Evolutionary conservation across 1,140 invertebrate genomes (phyloP).

Genomic region (Scaptomyza graminum): DNA sequence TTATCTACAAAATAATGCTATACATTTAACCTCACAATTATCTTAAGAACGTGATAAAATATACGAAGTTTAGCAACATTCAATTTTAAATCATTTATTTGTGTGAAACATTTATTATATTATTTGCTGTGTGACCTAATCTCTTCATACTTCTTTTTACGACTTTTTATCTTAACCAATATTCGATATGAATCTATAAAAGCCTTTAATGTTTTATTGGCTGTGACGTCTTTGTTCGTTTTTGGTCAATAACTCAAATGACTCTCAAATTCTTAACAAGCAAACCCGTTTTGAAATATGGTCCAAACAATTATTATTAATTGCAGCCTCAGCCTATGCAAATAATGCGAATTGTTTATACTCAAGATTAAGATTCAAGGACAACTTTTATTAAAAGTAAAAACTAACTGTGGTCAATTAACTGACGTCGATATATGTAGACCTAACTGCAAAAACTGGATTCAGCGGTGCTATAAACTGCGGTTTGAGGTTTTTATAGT

Average conservation of each 20-base stretch:
- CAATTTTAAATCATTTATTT: too few relatives aligned
- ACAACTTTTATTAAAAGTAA: constrained; percentile 12
- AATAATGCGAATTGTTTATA: constrained; percentile 32
- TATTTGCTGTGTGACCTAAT: too few relatives aligned
- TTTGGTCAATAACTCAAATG: constrained; percentile 6
- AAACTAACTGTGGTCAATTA: not conserved
- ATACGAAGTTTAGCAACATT: too few relatives aligned
- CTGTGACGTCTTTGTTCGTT: constrained; percentile 6
- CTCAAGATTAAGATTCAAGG: constrained; percentile 39
- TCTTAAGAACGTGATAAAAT: too few relatives aligned
- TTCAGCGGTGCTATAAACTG: not conserved
- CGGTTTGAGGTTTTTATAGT: not conserved
- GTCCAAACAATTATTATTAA: constrained; percentile 21
- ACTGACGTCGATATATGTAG: too few relatives aligned
- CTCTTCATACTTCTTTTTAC: too few relatives aligned
- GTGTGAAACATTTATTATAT: too few relatives aligned
- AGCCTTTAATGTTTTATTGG: constrained; percentile 9
- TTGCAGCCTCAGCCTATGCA: constrained; percentile 22
- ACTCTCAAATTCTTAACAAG: not conserved
- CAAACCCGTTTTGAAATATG: constrained; percentile 39
- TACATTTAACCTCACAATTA: too few relatives aligned
- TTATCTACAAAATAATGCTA: too few relatives aligned
- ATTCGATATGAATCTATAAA: not conserved
- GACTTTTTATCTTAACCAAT: too few relatives aligned
- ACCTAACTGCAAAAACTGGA: constrained; percentile 10